These are phyloP conservation scores for Andrena bucephala DNA, from an alignment of 2,888 invertebrate genomes.

Conservation along the genomic window DNA sequence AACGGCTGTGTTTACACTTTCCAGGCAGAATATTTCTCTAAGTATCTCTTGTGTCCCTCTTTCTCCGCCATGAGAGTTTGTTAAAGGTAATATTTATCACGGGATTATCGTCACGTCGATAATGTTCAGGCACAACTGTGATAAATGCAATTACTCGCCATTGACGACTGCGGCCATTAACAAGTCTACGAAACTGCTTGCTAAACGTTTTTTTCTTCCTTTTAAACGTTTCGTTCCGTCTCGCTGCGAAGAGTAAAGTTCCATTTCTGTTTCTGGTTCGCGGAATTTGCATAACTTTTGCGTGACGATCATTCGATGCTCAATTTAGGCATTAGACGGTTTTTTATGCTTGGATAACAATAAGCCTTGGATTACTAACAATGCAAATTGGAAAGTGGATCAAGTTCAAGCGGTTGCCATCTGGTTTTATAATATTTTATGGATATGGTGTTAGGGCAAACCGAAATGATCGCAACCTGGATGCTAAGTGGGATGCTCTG, in stretches of 20 bases:
- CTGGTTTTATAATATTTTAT: no score
- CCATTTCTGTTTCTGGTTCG: background rate
- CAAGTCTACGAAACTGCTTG: conserved; percentile 8
- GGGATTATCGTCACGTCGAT: conserved; percentile 9
- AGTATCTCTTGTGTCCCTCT: background rate
- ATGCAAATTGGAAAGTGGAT: no score
- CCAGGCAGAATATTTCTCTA: background rate
- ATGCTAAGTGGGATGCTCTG: no score
- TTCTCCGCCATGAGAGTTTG: background rate
- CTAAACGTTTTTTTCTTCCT: background rate
- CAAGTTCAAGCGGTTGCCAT: no score
- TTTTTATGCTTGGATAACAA: background rate
- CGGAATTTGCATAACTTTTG: conserved; percentile 16
- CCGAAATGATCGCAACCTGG: no score
- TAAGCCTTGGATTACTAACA: no score
- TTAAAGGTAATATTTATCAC: conserved; percentile 6
- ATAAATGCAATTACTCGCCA: background rate
- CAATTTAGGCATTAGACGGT: background rate
- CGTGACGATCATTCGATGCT: background rate
- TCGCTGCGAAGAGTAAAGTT: background rate
- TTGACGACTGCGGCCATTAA: background rate
- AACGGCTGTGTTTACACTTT: background rate
- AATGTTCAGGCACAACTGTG: background rate
- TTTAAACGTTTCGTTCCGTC: background rate
- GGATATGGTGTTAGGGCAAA: no score